A percentile compares a stretch with the other conserved stretches of the same genome.
Conservation (phyloP, 2,797 vertebrate genomes). For the Champsocephalus gunnari region DNA sequence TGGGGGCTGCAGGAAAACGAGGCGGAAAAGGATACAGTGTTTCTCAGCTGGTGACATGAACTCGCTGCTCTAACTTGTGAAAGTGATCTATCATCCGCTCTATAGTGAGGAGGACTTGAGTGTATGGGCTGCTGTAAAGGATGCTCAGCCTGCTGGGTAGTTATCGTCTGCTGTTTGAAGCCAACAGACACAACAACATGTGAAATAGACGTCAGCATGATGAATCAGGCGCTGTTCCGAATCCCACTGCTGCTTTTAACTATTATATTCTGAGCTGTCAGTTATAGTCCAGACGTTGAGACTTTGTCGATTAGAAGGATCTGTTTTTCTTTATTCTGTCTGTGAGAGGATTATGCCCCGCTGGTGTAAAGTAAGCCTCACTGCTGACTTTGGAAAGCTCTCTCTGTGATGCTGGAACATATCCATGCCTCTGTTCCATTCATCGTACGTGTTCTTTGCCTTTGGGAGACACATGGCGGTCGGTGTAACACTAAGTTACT, state of each 20-base stretch:
- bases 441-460: not conserved
- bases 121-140: conserved; percentile 57
- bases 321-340: conserved; percentile 11
- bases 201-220: conserved; percentile 54
- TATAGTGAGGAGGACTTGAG: conserved; percentile 52
- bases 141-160: conserved; percentile 54
- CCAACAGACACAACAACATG: conserved; percentile 57
- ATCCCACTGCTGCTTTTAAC: conserved; percentile 5
- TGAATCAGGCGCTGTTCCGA: conserved; percentile 47
- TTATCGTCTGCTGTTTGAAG: conserved; percentile 33
- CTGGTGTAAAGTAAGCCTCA: conserved; percentile 7
- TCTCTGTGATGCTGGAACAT: not conserved
- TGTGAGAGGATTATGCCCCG: conserved; percentile 3
- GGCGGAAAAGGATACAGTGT: conserved; percentile 30
- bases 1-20: conserved; percentile 43
- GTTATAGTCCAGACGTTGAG: conserved; percentile 30
- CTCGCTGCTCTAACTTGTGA: conserved; percentile 58
- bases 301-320: conserved; percentile 38
- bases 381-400: not conserved
- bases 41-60: conserved; percentile 53
- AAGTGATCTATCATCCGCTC: conserved; percentile 53
- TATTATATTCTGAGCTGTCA: conserved; percentile 20
- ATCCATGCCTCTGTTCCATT: conserved; percentile 9
- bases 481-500: conserved; percentile 23
- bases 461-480: not conserved